Base-by-base conservation (phyloP, 2,888 invertebrate genomes). In the Idaea straminata region DNA sequence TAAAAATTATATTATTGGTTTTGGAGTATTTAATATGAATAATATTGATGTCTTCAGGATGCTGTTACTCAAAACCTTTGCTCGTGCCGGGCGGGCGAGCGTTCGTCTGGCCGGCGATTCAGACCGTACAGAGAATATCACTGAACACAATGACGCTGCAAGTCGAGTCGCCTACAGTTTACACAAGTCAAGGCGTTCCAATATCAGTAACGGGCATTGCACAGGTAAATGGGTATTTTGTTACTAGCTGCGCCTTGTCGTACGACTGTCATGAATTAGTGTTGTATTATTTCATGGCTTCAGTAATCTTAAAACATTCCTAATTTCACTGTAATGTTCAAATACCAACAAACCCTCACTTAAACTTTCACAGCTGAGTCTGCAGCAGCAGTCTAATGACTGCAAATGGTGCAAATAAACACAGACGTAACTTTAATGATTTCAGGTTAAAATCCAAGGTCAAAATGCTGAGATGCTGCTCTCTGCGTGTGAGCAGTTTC, bases 151-250 rank as follows among this genome's bases (percentile, higher is more conserved):
- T 99, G 98, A 99, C 99, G 2, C 94, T 99, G 64, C 97, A 98
- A 88, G 98, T 99, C 65, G 98, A 98, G 86, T 98, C 98, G 78
- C 98, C 98, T 7, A 98, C 97, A 64, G 99, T 99, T 5, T 99
- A 99, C 88, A 99, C 99, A 60, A 97, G 97, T 81, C 98, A 98
- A 89, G 99, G 99, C 65, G 99, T 99, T 35, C 98, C 99, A 25
- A 98, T 99, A 85, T 98, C 98, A 35, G 99, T 99, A 57, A 99
- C 98, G 47, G 99, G 99, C 72, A 98, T 99, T 78, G 99, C 99
- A 64, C 99, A 99, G 95, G 98, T 98, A 88, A 63, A 15, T 35
- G 2, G 25, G 25, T 25, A 25, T 25, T n/a, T n/a, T n/a, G n/a
- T n/a, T 25, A 25, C 25, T 25, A 25, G 25, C 25, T 25, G 25